Percentiles rank a stretch among this genome's conserved stretches.
Conservation (phyloP, 1,140 invertebrate species). For the Drosophila ananassae region DNA sequence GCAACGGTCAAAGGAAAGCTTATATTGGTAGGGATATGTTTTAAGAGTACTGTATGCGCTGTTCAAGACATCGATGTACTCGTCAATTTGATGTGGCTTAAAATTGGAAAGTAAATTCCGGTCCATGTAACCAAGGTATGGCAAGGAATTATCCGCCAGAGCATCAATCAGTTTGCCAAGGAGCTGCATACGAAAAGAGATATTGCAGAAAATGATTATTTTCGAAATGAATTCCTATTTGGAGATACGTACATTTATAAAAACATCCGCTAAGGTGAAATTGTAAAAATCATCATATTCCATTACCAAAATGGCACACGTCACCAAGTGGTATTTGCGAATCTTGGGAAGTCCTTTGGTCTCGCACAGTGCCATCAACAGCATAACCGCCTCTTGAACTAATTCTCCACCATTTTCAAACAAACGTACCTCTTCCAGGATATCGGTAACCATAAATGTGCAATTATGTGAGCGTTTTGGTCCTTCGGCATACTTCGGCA, state of each 20-base stretch:
- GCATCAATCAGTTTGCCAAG: slow-evolving; percentile 36
- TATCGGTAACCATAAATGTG: slow-evolving; percentile 43
- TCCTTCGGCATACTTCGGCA: slow-evolving; percentile 33
- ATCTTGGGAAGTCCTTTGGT: slow-evolving; percentile 37
- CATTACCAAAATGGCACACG: slow-evolving; percentile 24
- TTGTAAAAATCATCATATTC: slow-evolving; percentile 2
- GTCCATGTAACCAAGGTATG: slow-evolving; percentile 14
- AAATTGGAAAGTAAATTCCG: slow-evolving; percentile 46
- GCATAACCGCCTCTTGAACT: slow-evolving; percentile 32
- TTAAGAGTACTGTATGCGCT: slow-evolving; percentile 8
- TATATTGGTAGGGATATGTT: slow-evolving; percentile 8
- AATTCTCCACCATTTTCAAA: slow-evolving; percentile 9
- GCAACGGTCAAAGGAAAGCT: slow-evolving; percentile 16
- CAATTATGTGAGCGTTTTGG: slow-evolving; percentile 9
- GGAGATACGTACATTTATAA: slow-evolving; percentile 28
- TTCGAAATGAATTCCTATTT: not conserved
- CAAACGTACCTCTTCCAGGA: slow-evolving; percentile 4
- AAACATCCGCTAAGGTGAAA: slow-evolving; percentile 4
- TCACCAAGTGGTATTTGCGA: slow-evolving; percentile 47
- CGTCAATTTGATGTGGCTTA: not conserved
- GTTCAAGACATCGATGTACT: slow-evolving; percentile 1
- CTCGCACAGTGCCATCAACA: slow-evolving; percentile 51
- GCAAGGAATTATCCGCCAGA: not conserved
- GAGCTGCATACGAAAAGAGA: slow-evolving; percentile 31
- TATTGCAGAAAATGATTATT: too few species aligned